Conservation (phyloP, 30 jellyfish, hydroid and myxozoan species). For the Aurelia aurita region DNA sequence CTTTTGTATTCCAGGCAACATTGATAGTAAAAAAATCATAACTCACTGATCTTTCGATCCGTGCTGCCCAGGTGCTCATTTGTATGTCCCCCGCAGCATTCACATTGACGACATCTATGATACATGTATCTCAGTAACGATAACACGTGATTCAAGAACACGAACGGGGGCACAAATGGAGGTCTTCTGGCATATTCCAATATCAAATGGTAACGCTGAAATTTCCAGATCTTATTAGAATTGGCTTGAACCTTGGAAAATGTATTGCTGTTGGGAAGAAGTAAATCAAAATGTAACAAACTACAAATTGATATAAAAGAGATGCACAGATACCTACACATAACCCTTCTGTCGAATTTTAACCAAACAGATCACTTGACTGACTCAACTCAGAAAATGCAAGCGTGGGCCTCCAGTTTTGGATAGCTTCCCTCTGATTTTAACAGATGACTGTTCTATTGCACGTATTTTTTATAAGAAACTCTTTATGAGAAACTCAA, state of each 20-base stretch:
- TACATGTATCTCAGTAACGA: conserved; percentile 21
- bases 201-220: conserved; percentile 88
- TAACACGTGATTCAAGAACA: conserved; percentile 52
- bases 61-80: conserved; percentile 4
- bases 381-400: no score
- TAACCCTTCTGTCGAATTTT: no score
- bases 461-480: no score
- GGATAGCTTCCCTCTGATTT: no score
- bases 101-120: conserved; percentile 14
- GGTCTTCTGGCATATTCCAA: conserved; percentile 84
- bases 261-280: conserved; percentile 68
- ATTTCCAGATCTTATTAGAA: conserved; percentile 85
- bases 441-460: no score
- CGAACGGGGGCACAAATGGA: conserved; percentile 76
- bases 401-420: no score
- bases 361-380: no score
- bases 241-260: conserved; percentile 81
- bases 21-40: neutral
- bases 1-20: no score
- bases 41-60: conserved; percentile 57
- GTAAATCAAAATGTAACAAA: neutral
- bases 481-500: no score
- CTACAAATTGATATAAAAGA: neutral
- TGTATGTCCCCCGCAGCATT: conserved; percentile 42
- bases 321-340: no score